Evolutionary conservation across 2,797 vertebrate species (phyloP), one percentile per base, ranked within the genome.

Genomic region (Caiman crocodilus): DNA sequence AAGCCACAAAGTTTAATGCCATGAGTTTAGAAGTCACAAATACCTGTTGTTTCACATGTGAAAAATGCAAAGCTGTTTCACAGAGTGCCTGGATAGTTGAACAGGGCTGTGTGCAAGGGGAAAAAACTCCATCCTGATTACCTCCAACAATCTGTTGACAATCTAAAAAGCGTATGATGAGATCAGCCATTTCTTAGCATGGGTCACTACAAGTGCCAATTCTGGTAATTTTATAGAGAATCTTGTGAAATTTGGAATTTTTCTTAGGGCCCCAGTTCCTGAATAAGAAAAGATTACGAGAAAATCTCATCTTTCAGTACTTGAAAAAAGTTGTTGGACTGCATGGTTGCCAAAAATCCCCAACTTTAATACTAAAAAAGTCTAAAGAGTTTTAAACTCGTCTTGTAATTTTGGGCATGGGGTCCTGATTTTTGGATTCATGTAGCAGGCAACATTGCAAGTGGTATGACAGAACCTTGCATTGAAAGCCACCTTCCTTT

Each of bases 261-360:
- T 93, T 87, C 90, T 82, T 73, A 7, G 84, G 76, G 86, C 4
- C 13, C 73, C 84, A 81, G 82, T 90, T 96, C 76, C 94, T 69
- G 88, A 96, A 95, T 94, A 88, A 96, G 42, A 50, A 92, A 78
- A 0, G 86, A 96, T 96, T 93, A 93, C 85, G 93, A 87, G 79
- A 73, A 79, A 93, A 64, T 42, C 10, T 88, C 71, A 28, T 71
- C 0, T 0, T 80, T 94, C 88, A 58, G 76, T 0, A 0, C 76
- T 88, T 92, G 6, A 75, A 79, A 50, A 89, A 94, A 93, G 76
- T 1, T 50, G 42, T 50, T 50, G 42, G 42, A 50, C 42, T 7
- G 42, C 60, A 26, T 26, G 26, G 60, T 20, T 61, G 23, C 7
- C 60, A 61, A 61, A 17, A 80, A 87, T 95, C 92, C 84, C 67